Evolutionary conservation across 2,113 vertebrate genomes (phyloP), one percentile per base, ranked within the genome.

Genomic region (Nesoenas mayeri): DNA sequence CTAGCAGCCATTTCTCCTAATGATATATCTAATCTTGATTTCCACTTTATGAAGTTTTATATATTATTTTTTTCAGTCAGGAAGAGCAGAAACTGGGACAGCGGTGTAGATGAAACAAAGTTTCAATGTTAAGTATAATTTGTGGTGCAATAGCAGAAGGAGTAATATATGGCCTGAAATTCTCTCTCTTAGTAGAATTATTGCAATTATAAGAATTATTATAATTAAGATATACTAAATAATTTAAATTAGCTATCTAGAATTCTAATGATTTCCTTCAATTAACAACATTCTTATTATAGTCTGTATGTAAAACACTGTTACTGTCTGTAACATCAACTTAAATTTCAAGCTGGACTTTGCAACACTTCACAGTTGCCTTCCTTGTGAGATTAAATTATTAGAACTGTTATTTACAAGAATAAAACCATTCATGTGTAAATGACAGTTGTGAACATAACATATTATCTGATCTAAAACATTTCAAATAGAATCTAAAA

Each of bases 351-450:
- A 85, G 5, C 14, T 79, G 6, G 51, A 89, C 53, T 93, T 93
- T 60, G 47, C 57, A 83, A 61, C 16, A 56, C 31, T 88, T 78
- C 34, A 67, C 72, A 81, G 13, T n/a, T 86, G 15, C 16, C 26
- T 92, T 79, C 36, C n/a, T 73, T 95, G 66, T 67, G 92, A 87
- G n/a, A 93, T 62, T 92, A 89, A 94, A 91, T 84, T 85, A 92
- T 91, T 88, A 77, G 32, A 84, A 72, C 19, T 79, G 20, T 66
- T 95, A 81, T 62, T 95, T 88, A 54, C 71, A 79, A 25, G 44
- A 88, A 88, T 62, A 71, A 93, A 93, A 70, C 2, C n/a, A 78
- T 16, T 66, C 28, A 91, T 60, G n/a, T 82, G 17, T 69, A 96
- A 95, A 92, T 93, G 79, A 85, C 53, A 89, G 28, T 56, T 75